phyloP scores from a whole-genome alignment of 2,113 vertebrate species.

The Odontophorus gujanensis region DNA sequence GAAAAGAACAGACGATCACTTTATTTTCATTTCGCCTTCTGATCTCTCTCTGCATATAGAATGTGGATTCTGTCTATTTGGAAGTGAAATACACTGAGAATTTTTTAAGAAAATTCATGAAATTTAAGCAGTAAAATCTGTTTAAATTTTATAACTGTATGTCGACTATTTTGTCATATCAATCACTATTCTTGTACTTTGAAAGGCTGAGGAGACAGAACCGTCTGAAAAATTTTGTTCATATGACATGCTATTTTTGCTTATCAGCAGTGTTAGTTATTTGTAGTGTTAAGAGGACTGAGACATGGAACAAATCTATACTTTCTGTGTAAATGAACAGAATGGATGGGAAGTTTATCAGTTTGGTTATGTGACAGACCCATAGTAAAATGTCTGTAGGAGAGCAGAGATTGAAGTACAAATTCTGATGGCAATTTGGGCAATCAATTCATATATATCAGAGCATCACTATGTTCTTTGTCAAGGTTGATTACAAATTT shows the following conservation, averaged over 20 bases:
- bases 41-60: not conserved
- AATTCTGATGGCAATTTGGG: not conserved
- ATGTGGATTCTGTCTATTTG: not conserved
- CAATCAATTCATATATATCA: not conserved
- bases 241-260: not conserved
- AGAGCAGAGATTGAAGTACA: not conserved
- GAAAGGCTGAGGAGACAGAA: not conserved
- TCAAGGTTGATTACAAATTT: not conserved
- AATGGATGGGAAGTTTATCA: not conserved
- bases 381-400: not conserved
- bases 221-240: not conserved
- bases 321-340: not conserved
- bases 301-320: not conserved
- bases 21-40: not conserved
- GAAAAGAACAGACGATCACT: not conserved
- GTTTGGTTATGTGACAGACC: accelerated
- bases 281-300: not conserved
- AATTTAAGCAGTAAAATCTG: not conserved
- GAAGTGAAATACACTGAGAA: not conserved
- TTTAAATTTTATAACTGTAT: not conserved
- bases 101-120: not conserved
- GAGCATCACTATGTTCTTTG: not conserved
- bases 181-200: not conserved
- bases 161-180: not conserved
- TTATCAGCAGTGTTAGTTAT: not conserved